A percentile compares a stretch with the other conserved stretches of the same genome.
These are phyloP conservation scores for Streblospio benedicti DNA, from an alignment of 1,140 invertebrate species.

Conservation along the genomic window DNA sequence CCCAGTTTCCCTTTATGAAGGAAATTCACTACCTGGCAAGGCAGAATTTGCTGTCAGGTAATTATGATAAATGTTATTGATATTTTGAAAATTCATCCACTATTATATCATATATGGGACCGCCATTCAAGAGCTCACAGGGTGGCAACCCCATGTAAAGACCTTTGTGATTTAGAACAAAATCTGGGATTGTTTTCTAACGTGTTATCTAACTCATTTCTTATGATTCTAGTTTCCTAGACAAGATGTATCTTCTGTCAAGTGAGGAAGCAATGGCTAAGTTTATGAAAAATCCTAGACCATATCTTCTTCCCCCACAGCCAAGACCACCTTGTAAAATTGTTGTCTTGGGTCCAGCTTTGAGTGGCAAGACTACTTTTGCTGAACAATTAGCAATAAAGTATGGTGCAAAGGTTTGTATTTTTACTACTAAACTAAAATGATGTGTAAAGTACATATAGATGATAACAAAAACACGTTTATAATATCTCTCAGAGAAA, in stretches of 20 bases:
- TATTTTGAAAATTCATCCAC: not conserved
- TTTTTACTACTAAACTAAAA: not conserved
- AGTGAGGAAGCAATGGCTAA: constrained; percentile 40
- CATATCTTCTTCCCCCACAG: constrained; percentile 41
- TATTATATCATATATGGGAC: not conserved
- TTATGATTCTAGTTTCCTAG: constrained; percentile 36
- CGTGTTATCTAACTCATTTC: no score
- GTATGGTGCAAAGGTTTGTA: constrained; percentile 41
- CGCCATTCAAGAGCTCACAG: no score
- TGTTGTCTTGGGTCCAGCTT: constrained; percentile 34
- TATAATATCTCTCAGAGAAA: not conserved
- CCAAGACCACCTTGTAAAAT: constrained; percentile 44
- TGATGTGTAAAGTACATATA: not conserved
- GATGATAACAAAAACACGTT: not conserved
- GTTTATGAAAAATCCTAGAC: constrained; percentile 45
- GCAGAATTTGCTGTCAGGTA: constrained; percentile 44
- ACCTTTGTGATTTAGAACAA: no score
- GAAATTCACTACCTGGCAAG: constrained; percentile 40
- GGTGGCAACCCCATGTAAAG: no score
- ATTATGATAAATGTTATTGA: constrained; percentile 7
- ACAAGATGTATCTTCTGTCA: constrained; percentile 45
- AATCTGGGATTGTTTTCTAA: no score
- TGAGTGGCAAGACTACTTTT: constrained; percentile 42
- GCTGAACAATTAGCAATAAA: constrained; percentile 37
- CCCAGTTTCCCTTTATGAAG: constrained; percentile 45